phyloP scores from a whole-genome alignment of 53 echinoderm and acorn worm genomes.

The Crossaster papposus region DNA sequence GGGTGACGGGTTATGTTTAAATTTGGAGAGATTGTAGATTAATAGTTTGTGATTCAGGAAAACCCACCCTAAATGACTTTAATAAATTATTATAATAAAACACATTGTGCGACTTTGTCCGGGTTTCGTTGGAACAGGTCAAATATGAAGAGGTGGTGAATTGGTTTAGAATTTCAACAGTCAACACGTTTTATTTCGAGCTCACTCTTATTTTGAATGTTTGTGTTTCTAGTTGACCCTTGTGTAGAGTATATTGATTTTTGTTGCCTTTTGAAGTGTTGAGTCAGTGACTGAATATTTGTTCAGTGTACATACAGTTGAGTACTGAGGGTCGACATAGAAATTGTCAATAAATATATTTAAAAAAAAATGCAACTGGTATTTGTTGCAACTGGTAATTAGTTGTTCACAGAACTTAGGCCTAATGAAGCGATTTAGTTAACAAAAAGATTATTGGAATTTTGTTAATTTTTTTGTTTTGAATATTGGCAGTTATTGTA shows the following conservation, averaged over 20 bases:
- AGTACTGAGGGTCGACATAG: not conserved
- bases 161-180: constrained; percentile 5
- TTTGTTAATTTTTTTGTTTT: too few relatives aligned
- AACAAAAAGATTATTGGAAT: too few relatives aligned
- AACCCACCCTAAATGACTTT: too few relatives aligned
- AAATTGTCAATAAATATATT: constrained; percentile 14
- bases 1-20: too few relatives aligned
- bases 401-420: not conserved
- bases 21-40: too few relatives aligned
- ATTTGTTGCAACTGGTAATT: not conserved
- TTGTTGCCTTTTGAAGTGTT: not conserved
- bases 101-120: too few relatives aligned
- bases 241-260: constrained; percentile 17
- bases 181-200: not conserved
- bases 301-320: constrained; percentile 15
- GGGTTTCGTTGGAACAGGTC: too few relatives aligned
- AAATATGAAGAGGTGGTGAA: too few relatives aligned
- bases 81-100: too few relatives aligned
- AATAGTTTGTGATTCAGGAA: too few relatives aligned
- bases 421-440: too few relatives aligned
- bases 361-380: constrained; percentile 1
- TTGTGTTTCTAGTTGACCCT: constrained; percentile 3
- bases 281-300: not conserved
- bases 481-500: too few relatives aligned
- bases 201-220: not conserved